These are phyloP conservation scores for Lateolabrax maculatus DNA, from an alignment of 2,797 vertebrate genomes.

Conservation along the genomic window DNA sequence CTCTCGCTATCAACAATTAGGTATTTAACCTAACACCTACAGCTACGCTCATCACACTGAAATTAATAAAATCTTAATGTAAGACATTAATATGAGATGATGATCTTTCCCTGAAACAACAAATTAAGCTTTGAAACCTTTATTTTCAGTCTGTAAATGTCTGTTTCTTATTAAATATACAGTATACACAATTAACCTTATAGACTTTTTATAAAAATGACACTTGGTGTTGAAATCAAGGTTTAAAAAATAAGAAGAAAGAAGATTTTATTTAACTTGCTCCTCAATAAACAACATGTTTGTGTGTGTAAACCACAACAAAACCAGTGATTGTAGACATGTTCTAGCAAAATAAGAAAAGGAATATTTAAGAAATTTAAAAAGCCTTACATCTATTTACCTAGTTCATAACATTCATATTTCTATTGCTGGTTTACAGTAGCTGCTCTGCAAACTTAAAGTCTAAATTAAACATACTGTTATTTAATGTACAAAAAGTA, in stretches of 20 bases:
- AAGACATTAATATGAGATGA: slow-evolving; percentile 20
- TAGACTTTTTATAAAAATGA: slow-evolving; percentile 58
- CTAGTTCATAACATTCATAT: slow-evolving; percentile 90
- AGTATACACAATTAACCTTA: background rate
- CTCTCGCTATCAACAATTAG: slow-evolving; percentile 43
- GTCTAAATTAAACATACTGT: slow-evolving; percentile 87
- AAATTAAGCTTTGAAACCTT: slow-evolving; percentile 11
- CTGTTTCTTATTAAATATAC: slow-evolving; percentile 7
- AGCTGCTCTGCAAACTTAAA: slow-evolving; percentile 88
- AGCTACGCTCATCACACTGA: slow-evolving; percentile 25
- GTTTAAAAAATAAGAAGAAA: slow-evolving; percentile 87
- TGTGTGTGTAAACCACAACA: slow-evolving; percentile 91
- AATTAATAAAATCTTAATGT: slow-evolving; percentile 25
- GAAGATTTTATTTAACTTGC: slow-evolving; percentile 90
- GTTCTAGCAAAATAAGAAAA: slow-evolving; percentile 93
- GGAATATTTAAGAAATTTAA: slow-evolving; percentile 82
- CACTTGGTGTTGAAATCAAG: slow-evolving; percentile 70
- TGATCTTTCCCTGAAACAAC: slow-evolving; percentile 1
- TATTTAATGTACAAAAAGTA: slow-evolving; percentile 87
- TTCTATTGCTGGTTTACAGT: slow-evolving; percentile 96
- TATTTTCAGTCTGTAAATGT: slow-evolving; percentile 3
- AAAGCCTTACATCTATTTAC: slow-evolving; percentile 86
- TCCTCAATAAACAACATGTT: slow-evolving; percentile 88
- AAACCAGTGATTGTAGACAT: slow-evolving; percentile 89
- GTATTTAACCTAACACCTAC: slow-evolving; percentile 30